A percentile compares a stretch with the other conserved stretches of the same genome.
Conservation (phyloP, 2,888 invertebrate species). For the Athalia rosae region DNA sequence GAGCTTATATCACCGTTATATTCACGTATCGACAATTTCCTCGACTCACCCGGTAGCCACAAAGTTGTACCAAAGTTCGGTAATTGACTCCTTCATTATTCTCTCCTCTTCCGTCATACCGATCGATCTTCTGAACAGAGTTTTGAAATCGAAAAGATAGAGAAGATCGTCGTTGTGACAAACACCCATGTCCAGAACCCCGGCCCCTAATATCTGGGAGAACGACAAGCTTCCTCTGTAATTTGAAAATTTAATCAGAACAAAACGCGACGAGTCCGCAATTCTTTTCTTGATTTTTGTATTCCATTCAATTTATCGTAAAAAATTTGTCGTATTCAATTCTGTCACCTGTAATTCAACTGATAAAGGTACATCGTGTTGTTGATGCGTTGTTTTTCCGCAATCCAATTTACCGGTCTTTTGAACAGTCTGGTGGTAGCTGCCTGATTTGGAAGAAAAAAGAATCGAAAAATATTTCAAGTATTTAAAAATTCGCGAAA, state of each 20-base stretch:
- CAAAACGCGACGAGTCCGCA: not conserved
- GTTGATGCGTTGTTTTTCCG: constrained; percentile 38
- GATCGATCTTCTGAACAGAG: constrained; percentile 23
- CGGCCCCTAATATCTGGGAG: constrained; percentile 35
- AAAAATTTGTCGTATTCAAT: not conserved
- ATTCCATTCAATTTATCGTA: constrained; percentile 1
- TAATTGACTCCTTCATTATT: constrained; percentile 43
- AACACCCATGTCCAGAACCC: constrained; percentile 34
- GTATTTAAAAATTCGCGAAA: not conserved
- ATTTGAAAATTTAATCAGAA: not conserved
- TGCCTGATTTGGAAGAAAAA: constrained; percentile 30
- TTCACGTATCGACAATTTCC: not conserved
- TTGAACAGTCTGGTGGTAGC: constrained; percentile 39
- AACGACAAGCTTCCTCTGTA: constrained; percentile 41
- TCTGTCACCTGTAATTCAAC: constrained; percentile 41
- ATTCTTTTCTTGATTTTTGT: not conserved
- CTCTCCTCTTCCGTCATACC: constrained; percentile 21
- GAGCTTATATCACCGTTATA: not conserved
- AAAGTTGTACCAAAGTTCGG: constrained; percentile 47
- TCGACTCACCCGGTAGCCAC: constrained; percentile 26
- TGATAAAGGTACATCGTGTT: constrained; percentile 45
- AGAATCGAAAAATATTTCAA: not conserved
- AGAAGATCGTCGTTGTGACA: constrained; percentile 44
- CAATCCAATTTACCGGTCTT: constrained; percentile 27
- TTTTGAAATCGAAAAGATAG: constrained; percentile 40